These are phyloP conservation scores for Scopus umbretta DNA, from an alignment of 2,113 vertebrate genomes.

Conservation along the genomic window DNA sequence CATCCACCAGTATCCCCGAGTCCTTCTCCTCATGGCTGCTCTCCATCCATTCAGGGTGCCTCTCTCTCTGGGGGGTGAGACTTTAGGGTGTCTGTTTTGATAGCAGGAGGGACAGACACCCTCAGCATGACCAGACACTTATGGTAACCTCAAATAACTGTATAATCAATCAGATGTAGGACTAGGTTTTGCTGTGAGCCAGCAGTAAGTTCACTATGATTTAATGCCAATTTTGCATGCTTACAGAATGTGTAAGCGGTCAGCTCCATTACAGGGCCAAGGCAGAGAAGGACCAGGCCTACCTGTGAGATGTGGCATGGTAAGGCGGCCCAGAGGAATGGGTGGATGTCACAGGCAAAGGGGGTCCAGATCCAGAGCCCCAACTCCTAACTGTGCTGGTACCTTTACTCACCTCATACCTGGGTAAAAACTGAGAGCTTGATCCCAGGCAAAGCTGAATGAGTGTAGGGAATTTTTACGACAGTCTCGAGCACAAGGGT, in stretches of 20 bases:
- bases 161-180: neutral
- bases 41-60: too few relatives aligned
- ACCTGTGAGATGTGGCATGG: neutral
- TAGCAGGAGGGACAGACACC: neutral
- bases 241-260: neutral
- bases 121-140: neutral
- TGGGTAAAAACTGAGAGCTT: neutral
- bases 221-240: neutral
- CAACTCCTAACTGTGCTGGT: accelerated
- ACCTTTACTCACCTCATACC: neutral
- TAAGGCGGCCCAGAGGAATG: neutral
- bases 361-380: neutral
- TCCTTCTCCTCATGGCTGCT: neutral
- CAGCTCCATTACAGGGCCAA: accelerated
- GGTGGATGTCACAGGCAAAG: neutral
- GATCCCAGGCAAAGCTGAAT: neutral
- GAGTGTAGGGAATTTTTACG: too few relatives aligned
- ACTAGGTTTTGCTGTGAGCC: neutral
- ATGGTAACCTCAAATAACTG: neutral
- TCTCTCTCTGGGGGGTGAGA: neutral
- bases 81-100: neutral
- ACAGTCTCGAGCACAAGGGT: too few relatives aligned
- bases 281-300: neutral
- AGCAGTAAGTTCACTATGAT: neutral
- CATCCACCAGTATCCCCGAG: too few relatives aligned